Evolutionary conservation across 2,888 invertebrate species (phyloP).

Genomic region (Rotaria macrura): DNA sequence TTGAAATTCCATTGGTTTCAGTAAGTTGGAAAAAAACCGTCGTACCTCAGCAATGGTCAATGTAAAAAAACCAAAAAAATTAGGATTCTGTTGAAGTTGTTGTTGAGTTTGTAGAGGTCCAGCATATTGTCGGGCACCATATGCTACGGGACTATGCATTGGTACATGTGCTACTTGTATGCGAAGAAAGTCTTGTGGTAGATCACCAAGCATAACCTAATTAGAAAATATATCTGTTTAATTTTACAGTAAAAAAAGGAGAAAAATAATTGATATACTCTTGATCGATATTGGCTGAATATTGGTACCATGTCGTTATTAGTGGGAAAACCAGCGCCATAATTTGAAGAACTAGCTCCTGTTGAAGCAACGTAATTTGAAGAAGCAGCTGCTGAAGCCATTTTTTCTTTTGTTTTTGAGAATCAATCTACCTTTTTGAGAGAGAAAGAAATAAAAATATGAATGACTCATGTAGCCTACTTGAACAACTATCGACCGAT

Average conservation of each 20-base stretch:
- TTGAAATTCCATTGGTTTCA: no score
- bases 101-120: background rate
- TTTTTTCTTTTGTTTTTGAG: background rate
- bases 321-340: background rate
- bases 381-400: background rate
- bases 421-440: background rate
- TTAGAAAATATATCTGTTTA: background rate
- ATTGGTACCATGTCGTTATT: background rate
- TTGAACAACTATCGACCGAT: background rate
- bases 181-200: background rate
- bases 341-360: background rate
- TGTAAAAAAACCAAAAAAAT: slow-evolving; percentile 5
- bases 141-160: background rate
- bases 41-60: background rate
- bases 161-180: background rate
- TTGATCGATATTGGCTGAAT: background rate
- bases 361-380: background rate
- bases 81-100: background rate
- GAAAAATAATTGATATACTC: background rate
- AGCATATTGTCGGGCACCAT: background rate
- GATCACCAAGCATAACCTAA: slow-evolving; percentile 5
- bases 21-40: no score
- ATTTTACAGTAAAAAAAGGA: background rate
- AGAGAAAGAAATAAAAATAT: background rate
- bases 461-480: background rate